phyloP scores from a whole-genome alignment of 2,113 vertebrate species.

The Dasyurus viverrinus region DNA sequence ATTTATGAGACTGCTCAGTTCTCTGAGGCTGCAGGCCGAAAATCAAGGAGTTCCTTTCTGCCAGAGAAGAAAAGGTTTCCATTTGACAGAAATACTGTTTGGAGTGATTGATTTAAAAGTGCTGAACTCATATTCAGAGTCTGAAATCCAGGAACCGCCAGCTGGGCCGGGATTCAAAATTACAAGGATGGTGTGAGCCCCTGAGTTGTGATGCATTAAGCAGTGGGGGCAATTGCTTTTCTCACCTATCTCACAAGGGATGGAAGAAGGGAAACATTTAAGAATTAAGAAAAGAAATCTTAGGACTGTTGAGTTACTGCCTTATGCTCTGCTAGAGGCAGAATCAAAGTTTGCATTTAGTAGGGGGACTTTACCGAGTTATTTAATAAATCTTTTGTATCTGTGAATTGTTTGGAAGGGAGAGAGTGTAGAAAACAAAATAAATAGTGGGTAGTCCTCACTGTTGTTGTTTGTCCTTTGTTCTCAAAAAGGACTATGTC shows the following conservation, averaged over 20 bases:
- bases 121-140: constrained; percentile 76
- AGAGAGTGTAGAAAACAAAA: constrained; percentile 67
- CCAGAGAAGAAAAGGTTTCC: constrained; percentile 68
- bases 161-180: constrained; percentile 80
- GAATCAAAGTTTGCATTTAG: constrained; percentile 67
- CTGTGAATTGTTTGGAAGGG: constrained; percentile 72
- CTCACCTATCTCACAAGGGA: constrained; percentile 79
- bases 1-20: constrained; percentile 73
- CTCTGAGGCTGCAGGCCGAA: constrained; percentile 65
- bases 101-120: constrained; percentile 81
- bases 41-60: constrained; percentile 71
- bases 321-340: constrained; percentile 64
- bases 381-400: constrained; percentile 73
- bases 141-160: constrained; percentile 80
- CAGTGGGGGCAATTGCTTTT: constrained; percentile 78
- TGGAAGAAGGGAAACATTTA: constrained; percentile 75
- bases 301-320: constrained; percentile 62
- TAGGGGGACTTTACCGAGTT: constrained; percentile 69
- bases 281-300: constrained; percentile 78
- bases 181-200: constrained; percentile 69
- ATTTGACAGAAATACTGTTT: constrained; percentile 77
- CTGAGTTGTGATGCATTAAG: constrained; percentile 74
- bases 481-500: too few relatives aligned
- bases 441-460: constrained; percentile 52
- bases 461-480: too few relatives aligned